Evolutionary conservation across 2,113 vertebrate species (phyloP).

Genomic region (Gambusia holbrooki): DNA sequence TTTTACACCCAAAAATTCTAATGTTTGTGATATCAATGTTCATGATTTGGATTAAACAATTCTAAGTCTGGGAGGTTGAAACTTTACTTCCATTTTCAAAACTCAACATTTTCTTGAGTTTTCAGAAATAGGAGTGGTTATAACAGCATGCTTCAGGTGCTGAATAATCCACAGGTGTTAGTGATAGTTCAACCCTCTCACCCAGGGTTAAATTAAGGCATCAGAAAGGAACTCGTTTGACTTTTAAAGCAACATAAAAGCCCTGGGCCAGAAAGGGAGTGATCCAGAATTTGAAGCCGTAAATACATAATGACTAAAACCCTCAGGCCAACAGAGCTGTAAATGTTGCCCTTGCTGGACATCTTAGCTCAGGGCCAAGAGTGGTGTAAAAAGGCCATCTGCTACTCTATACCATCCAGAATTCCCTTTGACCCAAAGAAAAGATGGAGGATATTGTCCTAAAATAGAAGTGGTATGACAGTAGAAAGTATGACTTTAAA

Average conservation of each 20-base stretch:
- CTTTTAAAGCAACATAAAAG: slow-evolving; percentile 42
- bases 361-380: slow-evolving; percentile 24
- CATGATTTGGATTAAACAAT: neutral
- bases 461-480: slow-evolving; percentile 1
- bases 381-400: slow-evolving; percentile 29
- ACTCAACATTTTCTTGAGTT: too few species aligned
- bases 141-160: neutral
- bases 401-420: slow-evolving; percentile 28
- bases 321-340: slow-evolving; percentile 45
- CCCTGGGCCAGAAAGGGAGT: slow-evolving; percentile 32
- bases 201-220: slow-evolving; percentile 20
- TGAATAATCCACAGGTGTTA: slow-evolving; percentile 21
- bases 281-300: slow-evolving; percentile 35
- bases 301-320: slow-evolving; percentile 54
- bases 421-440: neutral
- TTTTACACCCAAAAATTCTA: neutral
- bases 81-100: too few species aligned
- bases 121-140: too few species aligned
- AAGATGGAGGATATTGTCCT: neutral
- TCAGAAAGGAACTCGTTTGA: slow-evolving; percentile 28
- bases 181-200: slow-evolving; percentile 16
- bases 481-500: slow-evolving; percentile 39
- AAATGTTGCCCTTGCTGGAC: slow-evolving; percentile 45
- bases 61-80: neutral
- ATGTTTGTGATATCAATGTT: neutral